Conservation (phyloP, 2,797 vertebrate species). For the Apodemus agrarius region DNA sequence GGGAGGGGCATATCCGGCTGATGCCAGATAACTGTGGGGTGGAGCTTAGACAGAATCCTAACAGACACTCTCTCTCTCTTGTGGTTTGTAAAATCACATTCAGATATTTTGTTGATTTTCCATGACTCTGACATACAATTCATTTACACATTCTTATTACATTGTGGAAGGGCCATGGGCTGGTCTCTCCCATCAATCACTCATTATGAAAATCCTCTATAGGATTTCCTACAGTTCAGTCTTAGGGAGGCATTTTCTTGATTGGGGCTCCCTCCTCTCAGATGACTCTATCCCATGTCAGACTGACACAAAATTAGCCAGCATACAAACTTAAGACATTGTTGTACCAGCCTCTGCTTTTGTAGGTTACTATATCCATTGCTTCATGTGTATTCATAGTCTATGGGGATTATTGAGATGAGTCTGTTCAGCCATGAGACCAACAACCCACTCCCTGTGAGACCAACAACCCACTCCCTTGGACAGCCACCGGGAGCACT, state of each 20-base stretch:
- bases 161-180: too few species aligned
- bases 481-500: neutral
- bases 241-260: neutral
- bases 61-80: neutral
- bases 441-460: neutral
- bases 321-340: neutral
- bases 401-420: neutral
- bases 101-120: constrained; percentile 11
- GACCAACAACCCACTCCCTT: too few species aligned
- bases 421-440: neutral
- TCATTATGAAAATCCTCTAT: neutral
- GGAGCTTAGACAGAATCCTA: too few species aligned
- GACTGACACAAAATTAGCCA: neutral
- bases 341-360: neutral
- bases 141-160: constrained; percentile 3
- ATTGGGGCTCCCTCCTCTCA: neutral
- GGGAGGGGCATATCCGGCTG: too few species aligned
- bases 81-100: neutral
- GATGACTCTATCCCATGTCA: neutral
- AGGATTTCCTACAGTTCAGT: neutral
- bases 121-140: neutral
- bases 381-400: neutral
- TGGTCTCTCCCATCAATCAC: neutral
- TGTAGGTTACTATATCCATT: neutral
- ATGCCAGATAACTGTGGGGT: too few species aligned